Conservation (phyloP, 2,113 vertebrate species). For the Passer montanus region DNA sequence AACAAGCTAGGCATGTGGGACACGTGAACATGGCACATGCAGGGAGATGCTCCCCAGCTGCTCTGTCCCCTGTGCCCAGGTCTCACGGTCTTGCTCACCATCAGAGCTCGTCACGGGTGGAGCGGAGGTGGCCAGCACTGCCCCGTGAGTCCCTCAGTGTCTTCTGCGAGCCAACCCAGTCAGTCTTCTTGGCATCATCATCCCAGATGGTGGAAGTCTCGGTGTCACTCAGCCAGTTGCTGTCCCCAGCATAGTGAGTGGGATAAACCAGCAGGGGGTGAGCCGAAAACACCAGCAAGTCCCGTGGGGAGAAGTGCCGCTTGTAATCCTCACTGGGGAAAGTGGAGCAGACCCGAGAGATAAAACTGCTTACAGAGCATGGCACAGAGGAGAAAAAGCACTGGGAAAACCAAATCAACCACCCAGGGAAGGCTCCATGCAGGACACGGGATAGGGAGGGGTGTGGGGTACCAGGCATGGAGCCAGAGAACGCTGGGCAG, state of each 20-base stretch:
- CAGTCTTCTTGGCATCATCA: slow-evolving; percentile 82
- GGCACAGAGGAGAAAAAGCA: not conserved
- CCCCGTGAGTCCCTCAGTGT: slow-evolving; percentile 78
- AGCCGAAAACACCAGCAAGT: slow-evolving; percentile 86
- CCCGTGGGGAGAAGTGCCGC: slow-evolving; percentile 83
- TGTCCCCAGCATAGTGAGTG: slow-evolving; percentile 90
- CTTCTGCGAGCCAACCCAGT: slow-evolving; percentile 92
- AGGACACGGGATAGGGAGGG: not conserved
- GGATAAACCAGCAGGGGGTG: slow-evolving; percentile 89
- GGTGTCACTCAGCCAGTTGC: slow-evolving; percentile 92
- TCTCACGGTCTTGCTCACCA: not conserved
- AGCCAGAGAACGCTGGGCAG: not conserved
- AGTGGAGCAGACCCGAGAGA: not conserved
- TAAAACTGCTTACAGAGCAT: not conserved
- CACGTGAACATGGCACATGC: accelerated
- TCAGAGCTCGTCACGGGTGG: slow-evolving; percentile 86
- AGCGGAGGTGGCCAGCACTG: slow-evolving; percentile 48
- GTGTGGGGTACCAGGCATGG: not conserved
- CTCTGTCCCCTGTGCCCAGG: accelerated
- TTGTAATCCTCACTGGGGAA: slow-evolving; percentile 87
- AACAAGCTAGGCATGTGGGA: not conserved
- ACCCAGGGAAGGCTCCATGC: accelerated
- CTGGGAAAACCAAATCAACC: accelerated
- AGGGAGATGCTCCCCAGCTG: not conserved
- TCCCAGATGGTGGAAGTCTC: slow-evolving; percentile 97